Evolutionary conservation across 2,113 vertebrate genomes (phyloP).

Genomic region (Cryptotis parvus): DNA sequence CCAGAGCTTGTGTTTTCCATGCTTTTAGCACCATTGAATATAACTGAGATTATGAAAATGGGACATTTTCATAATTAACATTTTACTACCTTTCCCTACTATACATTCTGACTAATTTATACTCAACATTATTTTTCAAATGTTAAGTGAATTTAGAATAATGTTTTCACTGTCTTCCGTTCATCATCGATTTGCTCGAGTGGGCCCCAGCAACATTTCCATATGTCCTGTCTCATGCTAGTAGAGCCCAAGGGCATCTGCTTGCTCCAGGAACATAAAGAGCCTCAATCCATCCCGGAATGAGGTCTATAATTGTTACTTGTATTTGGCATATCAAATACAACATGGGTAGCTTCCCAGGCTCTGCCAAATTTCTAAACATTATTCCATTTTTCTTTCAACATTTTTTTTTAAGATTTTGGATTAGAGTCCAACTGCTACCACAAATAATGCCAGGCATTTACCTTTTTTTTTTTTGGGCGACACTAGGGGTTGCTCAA

Average conservation of each 20-base stretch:
- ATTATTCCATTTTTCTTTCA: conserved; percentile 32
- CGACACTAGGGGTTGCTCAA: no score
- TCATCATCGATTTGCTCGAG: no score
- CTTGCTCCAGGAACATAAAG: no score
- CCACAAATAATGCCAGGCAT: neutral
- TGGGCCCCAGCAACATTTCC: no score
- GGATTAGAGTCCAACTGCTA: neutral
- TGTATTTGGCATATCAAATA: no score
- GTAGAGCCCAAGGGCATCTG: no score
- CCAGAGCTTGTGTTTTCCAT: neutral
- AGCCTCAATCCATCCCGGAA: no score
- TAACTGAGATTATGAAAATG: neutral
- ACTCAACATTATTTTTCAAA: conserved; percentile 12
- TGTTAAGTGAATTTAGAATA: conserved; percentile 22
- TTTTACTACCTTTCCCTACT: neutral
- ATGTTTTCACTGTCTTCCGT: no score
- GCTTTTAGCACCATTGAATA: conserved; percentile 24
- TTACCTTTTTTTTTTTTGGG: neutral
- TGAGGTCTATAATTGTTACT: no score
- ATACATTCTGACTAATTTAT: neutral
- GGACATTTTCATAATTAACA: neutral
- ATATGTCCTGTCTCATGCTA: no score
- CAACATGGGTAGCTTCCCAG: no score
- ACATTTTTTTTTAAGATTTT: conserved; percentile 39
- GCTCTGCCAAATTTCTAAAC: no score